Conservation (phyloP, 2,888 invertebrate genomes). For the Ecliptopera silaceata region DNA sequence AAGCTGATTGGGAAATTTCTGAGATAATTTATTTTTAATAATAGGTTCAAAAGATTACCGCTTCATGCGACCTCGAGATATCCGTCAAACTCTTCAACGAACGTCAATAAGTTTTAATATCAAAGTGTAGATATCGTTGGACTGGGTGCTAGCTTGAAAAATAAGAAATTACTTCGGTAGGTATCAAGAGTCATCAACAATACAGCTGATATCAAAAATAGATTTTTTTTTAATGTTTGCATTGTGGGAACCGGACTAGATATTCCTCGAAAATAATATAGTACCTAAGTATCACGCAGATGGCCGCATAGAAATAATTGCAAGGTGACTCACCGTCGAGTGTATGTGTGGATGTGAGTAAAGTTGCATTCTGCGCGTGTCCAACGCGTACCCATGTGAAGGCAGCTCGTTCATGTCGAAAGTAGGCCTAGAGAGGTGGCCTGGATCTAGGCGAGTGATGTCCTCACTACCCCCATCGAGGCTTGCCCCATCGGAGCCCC, state of each 20-base stretch:
- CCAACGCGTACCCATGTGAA: constrained; percentile 61
- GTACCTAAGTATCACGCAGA: background rate
- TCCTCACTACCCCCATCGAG: constrained; percentile 62
- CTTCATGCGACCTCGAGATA: constrained; percentile 40
- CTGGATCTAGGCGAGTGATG: constrained; percentile 61
- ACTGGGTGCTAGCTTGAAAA: constrained; percentile 5
- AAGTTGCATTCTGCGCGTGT: constrained; percentile 73
- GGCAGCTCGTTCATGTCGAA: constrained; percentile 77
- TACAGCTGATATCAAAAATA: constrained; percentile 1
- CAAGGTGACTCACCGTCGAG: constrained; percentile 63
- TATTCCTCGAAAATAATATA: no score
- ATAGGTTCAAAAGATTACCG: background rate
- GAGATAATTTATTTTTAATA: no score
- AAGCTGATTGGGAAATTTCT: background rate
- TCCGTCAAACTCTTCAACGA: constrained; percentile 36
- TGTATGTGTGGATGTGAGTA: constrained; percentile 69
- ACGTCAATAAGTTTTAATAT: constrained; percentile 41
- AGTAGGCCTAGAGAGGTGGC: constrained; percentile 48
- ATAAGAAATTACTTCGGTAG: constrained; percentile 2
- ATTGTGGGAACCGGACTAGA: no score
- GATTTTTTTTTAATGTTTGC: background rate
- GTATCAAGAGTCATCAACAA: background rate
- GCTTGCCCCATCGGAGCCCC: constrained; percentile 63
- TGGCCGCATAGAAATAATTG: background rate
- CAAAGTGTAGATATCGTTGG: constrained; percentile 22